Evolutionary conservation across 2,888 invertebrate species (phyloP).

Genomic region (Cephonodes hylas): DNA sequence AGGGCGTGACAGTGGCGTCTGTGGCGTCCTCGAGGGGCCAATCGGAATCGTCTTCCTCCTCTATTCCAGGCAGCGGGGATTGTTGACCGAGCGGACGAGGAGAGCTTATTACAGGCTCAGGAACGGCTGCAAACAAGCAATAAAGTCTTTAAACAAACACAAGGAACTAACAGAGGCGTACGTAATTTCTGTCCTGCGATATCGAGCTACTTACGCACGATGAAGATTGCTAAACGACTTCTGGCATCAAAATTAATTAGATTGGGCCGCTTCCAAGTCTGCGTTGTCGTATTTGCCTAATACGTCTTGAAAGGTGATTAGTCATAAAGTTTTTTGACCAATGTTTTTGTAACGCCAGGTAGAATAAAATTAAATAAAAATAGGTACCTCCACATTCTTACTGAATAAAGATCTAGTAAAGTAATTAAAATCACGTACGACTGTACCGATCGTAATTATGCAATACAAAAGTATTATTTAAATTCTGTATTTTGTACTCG

Average conservation of each 20-base stretch:
- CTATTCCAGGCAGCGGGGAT: constrained; percentile 89
- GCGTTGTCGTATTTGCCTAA: constrained; percentile 30
- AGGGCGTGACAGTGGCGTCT: constrained; percentile 73
- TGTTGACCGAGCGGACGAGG: constrained; percentile 84
- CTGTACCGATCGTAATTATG: background rate
- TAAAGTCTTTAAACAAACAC: constrained; percentile 46
- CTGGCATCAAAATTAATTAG: constrained; percentile 33
- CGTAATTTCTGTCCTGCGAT: constrained; percentile 15
- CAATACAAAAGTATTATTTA: constrained; percentile 32
- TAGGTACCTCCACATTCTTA: background rate
- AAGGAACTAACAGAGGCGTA: constrained; percentile 16
- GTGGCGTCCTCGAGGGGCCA: constrained; percentile 78
- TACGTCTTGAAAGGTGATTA: constrained; percentile 18
- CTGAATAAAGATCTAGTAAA: background rate
- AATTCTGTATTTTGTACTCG: constrained; percentile 56
- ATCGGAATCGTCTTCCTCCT: constrained; percentile 89
- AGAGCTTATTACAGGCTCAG: constrained; percentile 77
- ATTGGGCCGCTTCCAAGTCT: constrained; percentile 33
- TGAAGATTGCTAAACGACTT: constrained; percentile 45
- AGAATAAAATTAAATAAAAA: background rate
- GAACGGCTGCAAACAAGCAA: constrained; percentile 76
- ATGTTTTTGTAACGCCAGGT: background rate
- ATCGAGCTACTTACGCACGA: constrained; percentile 27
- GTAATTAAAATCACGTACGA: background rate
- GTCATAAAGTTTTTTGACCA: constrained; percentile 2